Base-by-base conservation (phyloP, 2,797 vertebrate genomes). In the Platyrinchus mystaceus region DNA sequence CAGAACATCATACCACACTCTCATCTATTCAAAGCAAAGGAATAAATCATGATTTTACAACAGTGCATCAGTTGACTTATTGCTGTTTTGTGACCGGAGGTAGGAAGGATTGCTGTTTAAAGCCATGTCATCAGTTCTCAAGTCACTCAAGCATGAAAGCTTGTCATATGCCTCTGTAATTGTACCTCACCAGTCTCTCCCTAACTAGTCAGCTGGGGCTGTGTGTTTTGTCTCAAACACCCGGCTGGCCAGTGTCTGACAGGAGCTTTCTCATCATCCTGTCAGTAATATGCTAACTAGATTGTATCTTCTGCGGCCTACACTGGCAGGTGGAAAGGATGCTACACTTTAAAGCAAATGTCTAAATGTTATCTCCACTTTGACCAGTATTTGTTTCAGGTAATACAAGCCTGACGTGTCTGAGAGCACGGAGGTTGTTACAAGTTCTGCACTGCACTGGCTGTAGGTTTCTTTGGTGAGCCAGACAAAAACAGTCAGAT, bases 221-320 rank as follows among this genome's bases (percentile, higher is more conserved):
- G 94, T 64, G 97, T 77, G 44, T 97, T 98, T 98, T 93, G 96
- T 98, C 97, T 98, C 85, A 70, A 95, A 92, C 98, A 96, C 97
- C 94, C 96, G 95, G 94, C 98, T 96, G 98, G 97, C 97, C 97
- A 69, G 95, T 95, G 92, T 98, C 98, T 99, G 99, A 99, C 99
- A 99, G 98, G 98, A 98, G 98, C 98, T 97, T 98, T 98, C 99
- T 98, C 98, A 98, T 98, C 99, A 98, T 98, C 96, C 98, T 99
- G 99, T 99, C 99, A 99, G 98, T 97, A 97, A 98, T 98, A 98
- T 99, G 99, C 98, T 99, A 99, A 99, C 98, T 98, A 99, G 99
- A 97, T 95, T 97, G 98, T 97, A 97, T 98, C 98, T 98, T 97
- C 85, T 97, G 91, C 79, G 93, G 98, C 98, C 98, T 94, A 88